Conservation (phyloP, 2,113 vertebrate genomes). For the Choloepus hoffmanni region DNA sequence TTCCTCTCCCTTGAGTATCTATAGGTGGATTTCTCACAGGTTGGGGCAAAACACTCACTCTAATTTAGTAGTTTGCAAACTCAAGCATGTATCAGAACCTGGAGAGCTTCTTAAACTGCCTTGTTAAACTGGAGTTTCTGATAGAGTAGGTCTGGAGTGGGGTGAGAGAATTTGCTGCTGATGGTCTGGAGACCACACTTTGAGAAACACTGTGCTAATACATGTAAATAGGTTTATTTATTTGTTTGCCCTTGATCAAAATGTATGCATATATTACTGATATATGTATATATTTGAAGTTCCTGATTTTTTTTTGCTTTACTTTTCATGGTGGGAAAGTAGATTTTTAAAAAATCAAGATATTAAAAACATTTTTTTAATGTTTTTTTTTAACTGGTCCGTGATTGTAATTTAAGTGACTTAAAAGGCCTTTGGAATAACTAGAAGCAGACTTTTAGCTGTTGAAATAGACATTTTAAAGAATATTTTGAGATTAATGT, state of each 20-base stretch:
- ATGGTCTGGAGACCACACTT: not conserved
- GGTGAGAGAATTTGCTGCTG: not conserved
- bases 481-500: conserved; percentile 5
- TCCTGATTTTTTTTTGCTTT: not conserved
- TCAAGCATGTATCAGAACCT: not conserved
- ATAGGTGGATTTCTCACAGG: not conserved
- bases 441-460: not conserved
- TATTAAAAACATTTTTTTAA: not conserved
- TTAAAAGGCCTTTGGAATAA: conserved; percentile 23
- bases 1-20: not conserved
- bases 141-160: not conserved
- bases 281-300: not conserved
- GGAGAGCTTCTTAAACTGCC: not conserved
- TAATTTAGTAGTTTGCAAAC: not conserved
- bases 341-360: not conserved
- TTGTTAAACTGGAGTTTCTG: not conserved
- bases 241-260: not conserved
- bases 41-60: not conserved
- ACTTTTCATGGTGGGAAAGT: not conserved
- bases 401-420: not conserved
- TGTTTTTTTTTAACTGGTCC: too few relatives aligned
- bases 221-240: not conserved
- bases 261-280: not conserved
- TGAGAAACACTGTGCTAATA: not conserved
- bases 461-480: not conserved